Evolutionary conservation across 2,113 vertebrate genomes (phyloP), one percentile per base, ranked within the genome.

Genomic region (Chauna torquata): DNA sequence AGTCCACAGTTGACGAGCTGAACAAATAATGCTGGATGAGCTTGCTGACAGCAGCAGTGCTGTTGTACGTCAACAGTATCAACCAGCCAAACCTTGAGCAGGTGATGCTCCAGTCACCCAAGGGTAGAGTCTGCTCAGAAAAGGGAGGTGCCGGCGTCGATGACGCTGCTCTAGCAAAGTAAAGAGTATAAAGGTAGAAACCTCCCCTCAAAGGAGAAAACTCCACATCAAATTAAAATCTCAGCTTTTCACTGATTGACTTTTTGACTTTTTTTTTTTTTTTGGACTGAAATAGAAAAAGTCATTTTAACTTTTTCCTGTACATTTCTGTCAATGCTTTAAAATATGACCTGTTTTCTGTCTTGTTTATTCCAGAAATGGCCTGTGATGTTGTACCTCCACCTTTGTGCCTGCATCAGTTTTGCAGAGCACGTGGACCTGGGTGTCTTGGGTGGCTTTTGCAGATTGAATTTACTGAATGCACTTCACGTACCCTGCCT

Each of bases 101-200:
- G 25, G 58, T 79, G 58, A 68, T 0, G 0, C 16, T 80, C 36
- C 82, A 47, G 12, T 32, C 36, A 32, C 47, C 30, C 0, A 0
- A 0, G 1, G 57, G 45, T 44, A 27, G 57, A 12, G 16, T 57
- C 3, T 36, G 44, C 42, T 82, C 62, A 65, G 54, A 54, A 94
- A 82, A 44, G 15, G 15, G 22, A 82, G 34, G 47, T 57, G 12
- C 4, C 52, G 18, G 54, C 81, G 50, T 25, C 0, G 0, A 3
- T 2, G 50, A 10, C 23, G 0, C 44, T 70, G 16, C 20, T 94
- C 87, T 49, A 70, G 32, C 16, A 69, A 5, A 8, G 30, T 34
- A 38, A 92, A 69, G 0, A 0, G 24, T 15, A 23, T 19, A 47
- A 61, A 52, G 24, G 8, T 45, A 64, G 44, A 91, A 83, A 70